Conservation (phyloP, 2,797 vertebrate species). For the Gastrophryne carolinensis region DNA sequence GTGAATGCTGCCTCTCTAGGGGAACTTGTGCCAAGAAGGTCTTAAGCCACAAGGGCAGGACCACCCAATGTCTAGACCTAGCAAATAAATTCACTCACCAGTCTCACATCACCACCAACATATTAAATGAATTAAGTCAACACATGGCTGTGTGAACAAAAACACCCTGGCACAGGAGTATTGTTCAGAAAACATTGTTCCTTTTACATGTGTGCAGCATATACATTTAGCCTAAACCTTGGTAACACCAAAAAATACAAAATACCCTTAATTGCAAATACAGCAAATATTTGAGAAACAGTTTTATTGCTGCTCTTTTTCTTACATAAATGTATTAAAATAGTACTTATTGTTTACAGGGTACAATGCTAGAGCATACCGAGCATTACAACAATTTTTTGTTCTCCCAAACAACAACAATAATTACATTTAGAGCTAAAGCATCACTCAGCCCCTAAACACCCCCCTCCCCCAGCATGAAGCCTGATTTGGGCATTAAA, state of each 20-base stretch:
- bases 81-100: constrained; percentile 39
- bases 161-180: constrained; percentile 20
- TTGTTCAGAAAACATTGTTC: constrained; percentile 28
- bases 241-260: not conserved
- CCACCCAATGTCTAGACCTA: constrained; percentile 39
- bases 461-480: too few relatives aligned
- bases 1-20: constrained; percentile 12
- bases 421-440: too few relatives aligned
- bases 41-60: constrained; percentile 25
- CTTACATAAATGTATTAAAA: too few relatives aligned
- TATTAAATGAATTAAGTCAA: constrained; percentile 48
- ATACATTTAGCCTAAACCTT: not conserved
- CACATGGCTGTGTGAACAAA: constrained; percentile 38
- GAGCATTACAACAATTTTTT: too few relatives aligned
- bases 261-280: too few relatives aligned
- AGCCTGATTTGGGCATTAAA: too few relatives aligned
- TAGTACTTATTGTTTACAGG: too few relatives aligned
- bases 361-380: too few relatives aligned
- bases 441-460: too few relatives aligned
- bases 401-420: too few relatives aligned
- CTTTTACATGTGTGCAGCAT: not conserved
- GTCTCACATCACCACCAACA: constrained; percentile 45
- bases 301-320: too few relatives aligned
- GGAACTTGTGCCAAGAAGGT: constrained; percentile 36
- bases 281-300: too few relatives aligned